Evolutionary conservation across 30 jellyfish, hydroid and myxozoan genomes (phyloP), one percentile per base, ranked within the genome.

Genomic region (Aurelia sp.): DNA sequence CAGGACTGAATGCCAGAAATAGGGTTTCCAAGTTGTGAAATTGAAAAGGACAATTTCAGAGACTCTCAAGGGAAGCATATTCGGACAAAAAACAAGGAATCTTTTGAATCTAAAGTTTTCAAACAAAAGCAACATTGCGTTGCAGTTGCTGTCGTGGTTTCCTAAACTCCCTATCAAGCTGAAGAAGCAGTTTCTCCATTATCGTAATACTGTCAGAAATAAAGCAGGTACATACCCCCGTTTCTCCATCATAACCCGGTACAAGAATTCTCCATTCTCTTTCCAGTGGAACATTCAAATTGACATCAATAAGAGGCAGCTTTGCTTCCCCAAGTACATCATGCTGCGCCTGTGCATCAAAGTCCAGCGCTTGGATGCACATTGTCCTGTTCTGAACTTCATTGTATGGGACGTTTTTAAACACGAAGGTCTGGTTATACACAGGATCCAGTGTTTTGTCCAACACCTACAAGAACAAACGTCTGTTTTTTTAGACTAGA

Each of bases 201-300:
- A 37, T 3, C 10, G 9, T 37, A 37, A 37, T 3, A 37, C 10
- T 10, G 4, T 37, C 50, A 51, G 11, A 17, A n/a, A 48, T 11
- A 21, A 17, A n/a, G 4, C n/a, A 9, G 17, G 9, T 18, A 21
- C 62, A 11, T 8, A 84, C 93, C 86, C 93, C 93, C 15, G 80
- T 84, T 64, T 71, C 92, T 2, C 84, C 92, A 51, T 91, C 97
- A 78, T 75, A 91, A 9, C 97, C 97, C 0, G 97, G 97, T 4
- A 91, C 97, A 7, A 91, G 89, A 21, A 91, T 91, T 50, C 97
- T 74, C 97, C 97, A 91, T 50, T 88, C 92, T 37, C 50, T 59
- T 19, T 88, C 92, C 21, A 84, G 68, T 19, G 96, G 90, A 7
- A 31, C 52, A 16, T 76, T 55, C 30, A 91, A 73, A 72, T 91